Evolutionary conservation across 2,888 invertebrate species (phyloP).

Genomic region (Ceriagrion tenellum): DNA sequence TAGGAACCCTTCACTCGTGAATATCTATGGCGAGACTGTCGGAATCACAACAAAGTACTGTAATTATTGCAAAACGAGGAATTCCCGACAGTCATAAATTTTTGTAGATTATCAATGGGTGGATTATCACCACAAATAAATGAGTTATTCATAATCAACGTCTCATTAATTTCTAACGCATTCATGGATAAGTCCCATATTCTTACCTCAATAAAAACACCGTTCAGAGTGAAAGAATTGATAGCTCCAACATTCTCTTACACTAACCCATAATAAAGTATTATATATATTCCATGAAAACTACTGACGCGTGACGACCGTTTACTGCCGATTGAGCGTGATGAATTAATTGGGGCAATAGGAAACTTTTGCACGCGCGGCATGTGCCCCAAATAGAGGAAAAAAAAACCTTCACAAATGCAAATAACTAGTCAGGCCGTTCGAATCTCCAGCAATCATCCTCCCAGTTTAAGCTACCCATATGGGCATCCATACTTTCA

Average conservation of each 20-base stretch:
- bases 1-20: neutral
- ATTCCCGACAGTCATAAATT: neutral
- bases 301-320: neutral
- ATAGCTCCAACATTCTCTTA: neutral
- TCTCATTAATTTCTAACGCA: neutral
- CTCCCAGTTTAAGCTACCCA: too few relatives aligned
- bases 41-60: neutral
- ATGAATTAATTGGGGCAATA: slow-evolving; percentile 27
- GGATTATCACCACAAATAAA: neutral
- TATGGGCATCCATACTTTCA: too few relatives aligned
- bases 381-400: neutral
- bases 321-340: neutral
- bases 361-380: neutral
- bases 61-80: neutral
- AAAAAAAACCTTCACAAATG: neutral
- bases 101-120: neutral
- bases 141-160: neutral
- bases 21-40: neutral
- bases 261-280: neutral
- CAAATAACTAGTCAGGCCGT: neutral
- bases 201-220: neutral
- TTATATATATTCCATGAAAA: neutral
- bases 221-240: neutral
- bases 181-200: neutral
- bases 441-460: neutral